Evolutionary conservation across 1,140 invertebrate species (phyloP).

Genomic region (Drosophila melanica): DNA sequence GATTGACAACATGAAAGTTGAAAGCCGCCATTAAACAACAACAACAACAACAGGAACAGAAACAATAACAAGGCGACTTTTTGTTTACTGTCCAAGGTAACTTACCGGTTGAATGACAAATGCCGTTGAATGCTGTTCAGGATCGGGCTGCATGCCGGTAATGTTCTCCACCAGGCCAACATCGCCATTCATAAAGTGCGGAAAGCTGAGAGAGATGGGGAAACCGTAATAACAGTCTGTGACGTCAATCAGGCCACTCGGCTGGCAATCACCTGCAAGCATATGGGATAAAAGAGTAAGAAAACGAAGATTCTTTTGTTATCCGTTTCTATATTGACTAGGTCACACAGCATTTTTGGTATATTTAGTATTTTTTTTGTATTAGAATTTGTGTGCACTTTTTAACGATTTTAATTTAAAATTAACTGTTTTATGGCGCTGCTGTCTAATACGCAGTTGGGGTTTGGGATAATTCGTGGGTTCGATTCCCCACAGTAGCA

Average conservation of each 20-base stretch:
- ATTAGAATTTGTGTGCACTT: not conserved
- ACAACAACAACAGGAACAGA: slow-evolving; percentile 21
- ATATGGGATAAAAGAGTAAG: not conserved
- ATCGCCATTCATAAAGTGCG: slow-evolving; percentile 93
- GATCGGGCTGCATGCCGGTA: slow-evolving; percentile 88
- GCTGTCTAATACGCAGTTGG: too few relatives aligned
- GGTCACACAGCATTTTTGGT: too few relatives aligned
- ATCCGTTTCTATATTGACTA: not conserved
- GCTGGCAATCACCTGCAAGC: slow-evolving; percentile 86
- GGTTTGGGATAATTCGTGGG: too few relatives aligned
- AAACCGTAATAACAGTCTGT: slow-evolving; percentile 93
- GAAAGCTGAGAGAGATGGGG: slow-evolving; percentile 93
- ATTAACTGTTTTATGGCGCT: too few relatives aligned
- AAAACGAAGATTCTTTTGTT: slow-evolving; percentile 15
- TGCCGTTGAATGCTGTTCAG: slow-evolving; percentile 88
- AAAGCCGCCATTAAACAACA: slow-evolving; percentile 43
- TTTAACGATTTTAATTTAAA: too few relatives aligned
- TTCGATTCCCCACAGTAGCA: too few relatives aligned
- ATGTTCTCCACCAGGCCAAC: slow-evolving; percentile 87
- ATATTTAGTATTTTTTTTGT: not conserved
- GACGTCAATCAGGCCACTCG: slow-evolving; percentile 90
- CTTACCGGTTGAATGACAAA: slow-evolving; percentile 89
- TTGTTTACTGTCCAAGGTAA: slow-evolving; percentile 32
- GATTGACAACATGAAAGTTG: slow-evolving; percentile 52
- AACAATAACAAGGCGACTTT: slow-evolving; percentile 15